Evolutionary conservation across 2,797 vertebrate genomes (phyloP).

Genomic region (Dryobates pubescens): DNA sequence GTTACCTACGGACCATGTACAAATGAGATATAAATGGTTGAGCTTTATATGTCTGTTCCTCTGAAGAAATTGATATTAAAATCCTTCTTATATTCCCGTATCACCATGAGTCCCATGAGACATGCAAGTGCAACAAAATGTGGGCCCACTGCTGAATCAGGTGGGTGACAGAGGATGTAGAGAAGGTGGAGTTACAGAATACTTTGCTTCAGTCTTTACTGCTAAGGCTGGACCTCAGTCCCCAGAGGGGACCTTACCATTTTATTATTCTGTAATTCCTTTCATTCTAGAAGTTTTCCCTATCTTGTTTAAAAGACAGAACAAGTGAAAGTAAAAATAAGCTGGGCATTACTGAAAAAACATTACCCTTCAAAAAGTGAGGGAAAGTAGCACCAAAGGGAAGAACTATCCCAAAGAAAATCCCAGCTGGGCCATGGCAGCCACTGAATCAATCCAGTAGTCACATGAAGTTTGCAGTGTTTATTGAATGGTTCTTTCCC

Average conservation of each 20-base stretch:
- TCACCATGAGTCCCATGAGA: background rate
- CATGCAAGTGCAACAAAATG: background rate
- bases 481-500: conserved; percentile 14
- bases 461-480: background rate
- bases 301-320: background rate
- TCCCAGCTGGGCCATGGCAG: background rate
- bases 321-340: background rate
- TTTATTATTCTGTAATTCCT: background rate
- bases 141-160: too few species aligned
- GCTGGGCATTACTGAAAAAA: background rate
- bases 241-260: too few species aligned
- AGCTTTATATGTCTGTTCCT: background rate
- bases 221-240: too few species aligned
- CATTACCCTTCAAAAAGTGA: background rate
- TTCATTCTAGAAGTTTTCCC: background rate
- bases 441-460: background rate
- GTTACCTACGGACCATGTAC: background rate
- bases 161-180: too few species aligned
- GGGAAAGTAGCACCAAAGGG: background rate
- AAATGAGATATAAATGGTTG: background rate
- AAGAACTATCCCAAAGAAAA: background rate
- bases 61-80: background rate
- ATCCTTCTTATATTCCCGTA: background rate
- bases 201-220: too few species aligned
- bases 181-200: too few species aligned